phyloP scores from a whole-genome alignment of 2,113 vertebrate genomes.

The Bombycilla garrulus region DNA sequence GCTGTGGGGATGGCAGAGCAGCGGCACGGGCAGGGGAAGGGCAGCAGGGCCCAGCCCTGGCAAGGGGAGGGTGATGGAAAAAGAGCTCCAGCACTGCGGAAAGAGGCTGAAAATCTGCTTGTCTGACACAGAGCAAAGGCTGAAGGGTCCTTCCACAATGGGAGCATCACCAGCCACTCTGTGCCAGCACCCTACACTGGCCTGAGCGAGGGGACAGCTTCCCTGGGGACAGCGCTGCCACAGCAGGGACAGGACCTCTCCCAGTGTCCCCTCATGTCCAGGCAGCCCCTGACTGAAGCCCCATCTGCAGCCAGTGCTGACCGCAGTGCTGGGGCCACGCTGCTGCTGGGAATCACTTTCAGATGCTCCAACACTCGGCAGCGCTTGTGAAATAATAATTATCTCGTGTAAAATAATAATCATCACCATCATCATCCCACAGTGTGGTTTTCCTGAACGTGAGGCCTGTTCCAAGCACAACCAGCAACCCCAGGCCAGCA shows the following conservation, averaged over 20 bases:
- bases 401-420: neutral
- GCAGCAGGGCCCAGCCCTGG: neutral
- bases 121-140: neutral
- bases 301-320: neutral
- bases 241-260: neutral
- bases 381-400: neutral
- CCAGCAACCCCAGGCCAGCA: neutral
- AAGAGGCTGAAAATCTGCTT: neutral
- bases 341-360: accelerated
- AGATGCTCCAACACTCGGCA: accelerated
- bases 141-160: accelerated
- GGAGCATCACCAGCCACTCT: neutral
- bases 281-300: neutral
- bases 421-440: neutral
- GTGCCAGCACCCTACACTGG: neutral
- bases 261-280: accelerated
- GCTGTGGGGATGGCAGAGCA: neutral
- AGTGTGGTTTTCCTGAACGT: accelerated
- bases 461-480: neutral
- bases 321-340: accelerated
- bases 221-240: neutral
- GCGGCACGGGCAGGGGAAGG: neutral
- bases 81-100: neutral
- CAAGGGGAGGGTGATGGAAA: neutral
- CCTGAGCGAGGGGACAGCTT: neutral